Evolutionary conservation across 2,113 vertebrate species (phyloP), one percentile per base, ranked within the genome.

Genomic region (Formicarius rufipectus): DNA sequence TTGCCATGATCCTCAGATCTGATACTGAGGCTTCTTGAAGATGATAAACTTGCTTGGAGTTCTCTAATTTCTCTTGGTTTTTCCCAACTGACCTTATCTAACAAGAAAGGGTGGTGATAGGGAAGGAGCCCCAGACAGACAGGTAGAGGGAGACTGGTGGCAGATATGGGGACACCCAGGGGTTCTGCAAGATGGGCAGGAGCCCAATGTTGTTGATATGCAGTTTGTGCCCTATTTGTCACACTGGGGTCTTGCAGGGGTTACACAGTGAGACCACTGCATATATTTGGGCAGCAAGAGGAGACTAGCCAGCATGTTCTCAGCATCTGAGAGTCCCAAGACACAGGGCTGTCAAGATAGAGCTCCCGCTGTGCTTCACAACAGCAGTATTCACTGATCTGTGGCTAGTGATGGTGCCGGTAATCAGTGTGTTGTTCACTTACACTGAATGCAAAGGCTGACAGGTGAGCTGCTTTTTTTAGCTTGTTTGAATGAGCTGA

Each of bases 101-200:
- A 49, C 19, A 0, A 5, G 47, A 37, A 71, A 17, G 56, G 7
- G 12, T 11, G 0, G 4, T 0, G 11, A 20, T 10, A 19, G 30
- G 30, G 44, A 56, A 73, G 82, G 25, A 84, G 17, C 27, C 63
- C 33, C 3, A 4, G 19, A 20, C 52, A 40, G 28, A 23, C 53
- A 53, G 85, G 69, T 40, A 23, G 0, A 1, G 56, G 69, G 20
- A 78, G 18, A 13, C 28, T 30, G 5, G 0, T 23, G 81, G 50
- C 35, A 62, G 47, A 10, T 1, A 1, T 64, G 55, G 27, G 35
- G 42, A 9, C 4, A 10, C n/a, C 4, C 1, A 7, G 23, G 20
- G 11, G 5, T 73, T 40, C 74, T 60, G 47, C 5, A 7, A 0
- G 2, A 2, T 1, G 25, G 7, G 31, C 66, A 52, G 44, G 40